Evolutionary conservation across 1,140 invertebrate genomes (phyloP).

Genomic region (Gonatopus flavifemur): DNA sequence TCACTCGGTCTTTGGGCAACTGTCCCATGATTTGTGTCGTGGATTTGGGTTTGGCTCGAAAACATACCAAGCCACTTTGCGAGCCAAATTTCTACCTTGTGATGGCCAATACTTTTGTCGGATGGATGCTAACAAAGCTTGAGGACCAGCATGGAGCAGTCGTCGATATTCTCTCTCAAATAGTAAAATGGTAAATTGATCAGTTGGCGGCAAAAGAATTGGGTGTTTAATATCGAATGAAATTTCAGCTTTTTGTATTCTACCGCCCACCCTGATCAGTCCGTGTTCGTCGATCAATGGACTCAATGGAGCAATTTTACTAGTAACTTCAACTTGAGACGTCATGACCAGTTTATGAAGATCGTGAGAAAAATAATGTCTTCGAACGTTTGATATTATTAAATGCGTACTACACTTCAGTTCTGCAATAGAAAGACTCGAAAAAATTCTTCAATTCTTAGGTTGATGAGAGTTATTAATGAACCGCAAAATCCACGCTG

Average conservation of each 20-base stretch:
- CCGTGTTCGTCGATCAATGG: conserved; percentile 9
- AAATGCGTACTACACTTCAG: too few species aligned
- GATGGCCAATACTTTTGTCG: conserved; percentile 26
- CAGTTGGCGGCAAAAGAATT: conserved; percentile 23
- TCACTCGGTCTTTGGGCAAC: neutral
- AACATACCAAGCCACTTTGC: neutral
- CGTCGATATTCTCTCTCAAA: conserved; percentile 19
- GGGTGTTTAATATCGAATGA: conserved; percentile 15
- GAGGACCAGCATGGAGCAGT: conserved; percentile 30
- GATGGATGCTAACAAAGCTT: conserved; percentile 23
- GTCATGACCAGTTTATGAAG: too few species aligned
- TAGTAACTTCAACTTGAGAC: neutral
- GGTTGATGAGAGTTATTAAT: too few species aligned
- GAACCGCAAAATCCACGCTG: too few species aligned
- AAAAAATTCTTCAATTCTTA: too few species aligned
- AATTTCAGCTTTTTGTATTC: neutral
- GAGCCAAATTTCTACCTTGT: conserved; percentile 14
- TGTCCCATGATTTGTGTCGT: neutral
- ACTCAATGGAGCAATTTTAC: neutral
- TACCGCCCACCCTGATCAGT: conserved; percentile 1
- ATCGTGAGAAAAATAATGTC: too few species aligned
- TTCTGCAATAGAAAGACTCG: too few species aligned
- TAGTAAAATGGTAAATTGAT: too few species aligned
- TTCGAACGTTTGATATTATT: too few species aligned
- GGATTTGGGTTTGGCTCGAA: neutral